phyloP scores from a whole-genome alignment of 2,888 invertebrate species.

The Sinopyrophorus schimmeli region DNA sequence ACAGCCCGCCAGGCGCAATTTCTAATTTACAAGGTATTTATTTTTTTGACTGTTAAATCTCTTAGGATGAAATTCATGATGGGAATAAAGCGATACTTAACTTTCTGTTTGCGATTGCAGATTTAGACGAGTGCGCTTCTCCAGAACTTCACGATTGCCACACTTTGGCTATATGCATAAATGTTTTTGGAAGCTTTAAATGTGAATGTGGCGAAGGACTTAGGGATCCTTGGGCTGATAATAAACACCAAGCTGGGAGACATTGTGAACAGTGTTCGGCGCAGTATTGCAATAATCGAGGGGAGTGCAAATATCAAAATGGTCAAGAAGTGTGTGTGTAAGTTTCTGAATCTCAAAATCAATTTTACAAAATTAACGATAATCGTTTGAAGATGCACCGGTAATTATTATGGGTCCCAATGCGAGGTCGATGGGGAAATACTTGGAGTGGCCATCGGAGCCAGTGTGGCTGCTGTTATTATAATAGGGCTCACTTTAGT shows the following conservation, averaged over 20 bases:
- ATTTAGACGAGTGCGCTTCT: constrained; percentile 85
- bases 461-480: constrained; percentile 84
- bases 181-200: constrained; percentile 82
- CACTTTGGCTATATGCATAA: constrained; percentile 73
- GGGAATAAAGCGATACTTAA: not conserved
- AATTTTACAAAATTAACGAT: not conserved
- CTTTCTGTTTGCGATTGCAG: constrained; percentile 53
- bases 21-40: constrained; percentile 56
- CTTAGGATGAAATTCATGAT: not conserved
- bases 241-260: constrained; percentile 70
- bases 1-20: constrained; percentile 78
- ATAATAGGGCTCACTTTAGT: constrained; percentile 86
- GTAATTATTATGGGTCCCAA: constrained; percentile 84
- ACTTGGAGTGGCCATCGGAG: constrained; percentile 87
- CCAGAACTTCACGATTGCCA: constrained; percentile 86
- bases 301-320: constrained; percentile 77
- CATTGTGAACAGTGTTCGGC: constrained; percentile 78
- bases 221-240: constrained; percentile 73
- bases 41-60: not conserved
- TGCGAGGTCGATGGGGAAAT: constrained; percentile 94
- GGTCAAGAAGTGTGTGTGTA: constrained; percentile 78
- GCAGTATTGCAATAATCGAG: constrained; percentile 80
- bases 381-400: constrained; percentile 66
- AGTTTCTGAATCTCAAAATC: constrained; percentile 50
- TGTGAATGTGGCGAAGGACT: constrained; percentile 76